Base-by-base conservation (phyloP, 1,140 invertebrate species). In the Drosophila kanapiae region DNA sequence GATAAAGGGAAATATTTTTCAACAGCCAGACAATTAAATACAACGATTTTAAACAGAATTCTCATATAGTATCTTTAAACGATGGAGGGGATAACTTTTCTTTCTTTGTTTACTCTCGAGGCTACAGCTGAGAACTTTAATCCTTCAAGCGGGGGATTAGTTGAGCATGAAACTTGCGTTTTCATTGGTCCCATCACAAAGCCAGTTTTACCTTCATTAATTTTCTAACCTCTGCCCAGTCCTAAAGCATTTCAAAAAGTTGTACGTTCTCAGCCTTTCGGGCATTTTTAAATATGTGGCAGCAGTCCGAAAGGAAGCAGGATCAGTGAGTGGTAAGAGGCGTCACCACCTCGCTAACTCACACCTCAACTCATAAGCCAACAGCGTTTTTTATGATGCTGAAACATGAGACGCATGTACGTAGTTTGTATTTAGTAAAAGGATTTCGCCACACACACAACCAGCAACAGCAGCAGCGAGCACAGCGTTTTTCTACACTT, bases 351-450 rank as follows among this genome's bases (percentile, higher is more conserved):
- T 27, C n/a, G 16, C 31, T 33, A 37, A 37, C 45, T 38, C 69
- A 80, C 51, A 59, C 63, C 51, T 49, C 37, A 31, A 40, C 59
- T 40, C 42, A 53, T 45, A 53, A 37, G 54, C 58, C 27, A 37
- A 68, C 70, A 80, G 75, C 58, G 56, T 78, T 70, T 80, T 82
- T 74, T 78, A 82, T 82, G 75, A 82, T 72, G 75, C 75, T 78
- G 62, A 82, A 82, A 84, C 75, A 84, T 84, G 76, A 84, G 72
- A 80, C 81, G 78, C 72, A 53, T 79, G 60, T 69, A 81, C 68
- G 65, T 83, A 83, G 81, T 84, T 83, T 84, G 71, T 83, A 71
- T 83, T 83, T 83, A 84, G 80, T 76, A 84, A 83, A 83, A 83
- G 76, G 81, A 83, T 83, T 83, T 83, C 58, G 54, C 65, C 65